Evolutionary conservation across 2,888 invertebrate genomes (phyloP).

Genomic region (Lydus trimaculatus): DNA sequence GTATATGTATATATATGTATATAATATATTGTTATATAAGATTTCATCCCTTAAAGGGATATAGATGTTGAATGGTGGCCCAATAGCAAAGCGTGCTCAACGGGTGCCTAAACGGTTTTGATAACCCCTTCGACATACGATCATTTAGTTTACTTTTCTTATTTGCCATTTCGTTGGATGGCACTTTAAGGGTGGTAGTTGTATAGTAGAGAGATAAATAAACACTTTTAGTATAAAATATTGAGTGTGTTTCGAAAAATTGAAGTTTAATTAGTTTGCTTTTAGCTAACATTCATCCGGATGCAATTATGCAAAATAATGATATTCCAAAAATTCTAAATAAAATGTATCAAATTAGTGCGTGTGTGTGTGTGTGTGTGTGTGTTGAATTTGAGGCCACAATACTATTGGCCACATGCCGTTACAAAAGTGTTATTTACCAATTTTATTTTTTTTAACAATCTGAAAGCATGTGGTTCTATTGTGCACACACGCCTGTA

Average conservation of each 20-base stretch:
- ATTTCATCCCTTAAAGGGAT: slow-evolving; percentile 54
- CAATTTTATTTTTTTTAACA: slow-evolving; percentile 49
- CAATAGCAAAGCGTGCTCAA: slow-evolving; percentile 56
- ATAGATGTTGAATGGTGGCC: slow-evolving; percentile 49
- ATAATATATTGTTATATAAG: slow-evolving; percentile 42
- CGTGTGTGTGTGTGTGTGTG: background rate
- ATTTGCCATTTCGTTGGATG: slow-evolving; percentile 43
- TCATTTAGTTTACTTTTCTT: slow-evolving; percentile 47
- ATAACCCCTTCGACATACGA: slow-evolving; percentile 48
- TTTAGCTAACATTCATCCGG: slow-evolving; percentile 17
- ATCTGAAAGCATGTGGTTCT: slow-evolving; percentile 53
- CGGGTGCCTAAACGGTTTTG: slow-evolving; percentile 46
- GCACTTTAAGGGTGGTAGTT: background rate
- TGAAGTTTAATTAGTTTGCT: slow-evolving; percentile 15
- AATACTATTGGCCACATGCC: slow-evolving; percentile 52
- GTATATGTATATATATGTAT: background rate
- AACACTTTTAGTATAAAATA: background rate
- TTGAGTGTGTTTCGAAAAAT: background rate
- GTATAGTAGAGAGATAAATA: background rate
- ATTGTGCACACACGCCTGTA: slow-evolving; percentile 50
- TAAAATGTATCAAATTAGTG: background rate
- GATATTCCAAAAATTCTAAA: background rate
- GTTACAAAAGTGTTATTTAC: slow-evolving; percentile 53
- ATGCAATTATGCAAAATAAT: background rate
- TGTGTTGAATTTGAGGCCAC: slow-evolving; percentile 13